These are phyloP conservation scores for Danio tinwini DNA, from an alignment of 2,797 vertebrate genomes.

Conservation along the genomic window DNA sequence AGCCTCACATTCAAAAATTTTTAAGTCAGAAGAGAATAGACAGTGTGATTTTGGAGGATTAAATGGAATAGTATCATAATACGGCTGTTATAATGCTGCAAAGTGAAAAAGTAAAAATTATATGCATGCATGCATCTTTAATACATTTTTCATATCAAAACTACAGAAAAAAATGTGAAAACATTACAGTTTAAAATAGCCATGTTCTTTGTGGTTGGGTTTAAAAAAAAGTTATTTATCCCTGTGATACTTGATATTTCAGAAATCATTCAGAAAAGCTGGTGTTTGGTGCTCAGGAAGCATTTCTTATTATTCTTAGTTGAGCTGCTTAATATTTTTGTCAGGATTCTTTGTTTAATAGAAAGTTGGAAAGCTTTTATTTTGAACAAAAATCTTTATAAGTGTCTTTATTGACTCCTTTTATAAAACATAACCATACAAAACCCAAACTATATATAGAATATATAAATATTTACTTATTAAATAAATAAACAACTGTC, in stretches of 20 bases:
- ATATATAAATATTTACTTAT: neutral
- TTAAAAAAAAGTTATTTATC: neutral
- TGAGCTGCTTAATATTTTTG: neutral
- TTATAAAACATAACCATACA: neutral
- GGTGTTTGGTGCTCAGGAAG: neutral
- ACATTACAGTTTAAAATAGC: neutral
- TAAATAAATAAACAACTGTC: neutral
- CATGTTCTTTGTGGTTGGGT: too few relatives aligned
- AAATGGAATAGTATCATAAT: too few relatives aligned
- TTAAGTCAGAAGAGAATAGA: neutral
- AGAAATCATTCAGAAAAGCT: neutral
- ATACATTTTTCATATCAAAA: too few relatives aligned
- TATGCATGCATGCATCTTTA: too few relatives aligned
- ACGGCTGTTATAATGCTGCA: too few relatives aligned
- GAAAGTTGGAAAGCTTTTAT: neutral
- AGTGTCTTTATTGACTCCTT: neutral
- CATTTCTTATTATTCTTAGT: neutral
- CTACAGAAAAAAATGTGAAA: too few relatives aligned
- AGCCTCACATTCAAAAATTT: neutral
- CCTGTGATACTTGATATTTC: neutral
- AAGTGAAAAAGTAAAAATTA: too few relatives aligned
- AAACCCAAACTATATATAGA: neutral
- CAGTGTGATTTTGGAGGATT: too few relatives aligned
- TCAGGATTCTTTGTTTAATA: neutral
- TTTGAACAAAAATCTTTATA: neutral